Base-by-base conservation (phyloP, 1,140 invertebrate species). In the Chrysomallon squamiferum region DNA sequence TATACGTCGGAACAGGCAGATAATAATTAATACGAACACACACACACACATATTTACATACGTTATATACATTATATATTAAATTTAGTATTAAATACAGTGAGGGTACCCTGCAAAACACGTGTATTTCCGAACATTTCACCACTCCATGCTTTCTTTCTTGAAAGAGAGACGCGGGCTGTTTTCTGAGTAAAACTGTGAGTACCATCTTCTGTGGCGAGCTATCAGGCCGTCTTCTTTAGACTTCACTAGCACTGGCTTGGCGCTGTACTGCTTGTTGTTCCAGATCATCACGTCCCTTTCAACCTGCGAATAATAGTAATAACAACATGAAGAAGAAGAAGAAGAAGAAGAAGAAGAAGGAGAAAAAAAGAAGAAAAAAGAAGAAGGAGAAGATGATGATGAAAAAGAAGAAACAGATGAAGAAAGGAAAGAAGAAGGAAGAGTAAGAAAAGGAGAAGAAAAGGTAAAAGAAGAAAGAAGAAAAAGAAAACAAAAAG, bases 271-370 rank as follows among this genome's bases (percentile, higher is more conserved):
- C 43, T 87, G 88, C 78, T 96, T 96, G 84, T 92, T 90, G 77
- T 95, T 95, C 95, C 95, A 97, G 5, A 96, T 90, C 63, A 88
- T 88, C 0, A 96, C 90, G 77, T 97, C 95, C 3, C 94, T 87
- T 79, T 94, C 90, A 76, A 96, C 90, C 92, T 94, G 66, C 4
- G 72, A 75, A 58, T 54, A 62, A 59, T 47, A 30, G 32, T 22
- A 66, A 0, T 38, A n/a, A n/a, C n/a, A n/a, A n/a, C n/a, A 35
- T 22, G 30, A 32, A 3, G 33, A 18, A 5, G 57, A 29, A 1
- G 22, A 5, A 5, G n/a, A 1, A 11, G 30, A 33, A 18, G 27
- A 30, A 57, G n/a, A 38, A 22, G 18, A 18, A 25, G 1, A 43
- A 20, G 18, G 9, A 43, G 41, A 43, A 43, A n/a, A 43, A 43